These are phyloP conservation scores for Scaptomyza montana DNA, from an alignment of 1,140 invertebrate genomes.

Conservation along the genomic window DNA sequence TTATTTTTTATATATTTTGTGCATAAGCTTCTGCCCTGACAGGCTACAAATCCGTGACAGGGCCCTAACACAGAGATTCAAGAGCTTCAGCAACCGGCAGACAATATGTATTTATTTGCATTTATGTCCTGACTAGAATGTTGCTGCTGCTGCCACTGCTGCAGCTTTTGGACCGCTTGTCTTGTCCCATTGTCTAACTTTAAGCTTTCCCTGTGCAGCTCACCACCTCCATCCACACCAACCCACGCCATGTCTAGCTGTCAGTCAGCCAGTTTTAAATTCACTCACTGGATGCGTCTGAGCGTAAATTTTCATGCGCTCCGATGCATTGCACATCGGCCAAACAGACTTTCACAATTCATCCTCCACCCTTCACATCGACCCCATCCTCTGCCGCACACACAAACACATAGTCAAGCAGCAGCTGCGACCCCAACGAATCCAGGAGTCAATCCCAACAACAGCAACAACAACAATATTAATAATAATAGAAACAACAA, in stretches of 20 bases:
- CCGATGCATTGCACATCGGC: conserved; percentile 55
- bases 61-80: conserved; percentile 5
- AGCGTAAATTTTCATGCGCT: conserved; percentile 69
- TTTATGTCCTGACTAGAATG: conserved; percentile 54
- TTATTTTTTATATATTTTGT: neutral
- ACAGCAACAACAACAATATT: neutral
- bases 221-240: no score
- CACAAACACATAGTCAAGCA: conserved; percentile 2
- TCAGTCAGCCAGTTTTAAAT: conserved; percentile 54
- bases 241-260: conserved; percentile 23
- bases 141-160: conserved; percentile 11
- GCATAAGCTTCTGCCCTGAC: conserved; percentile 30
- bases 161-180: conserved; percentile 27
- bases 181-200: conserved; percentile 57
- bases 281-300: conserved; percentile 71
- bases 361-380: neutral
- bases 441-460: conserved; percentile 11
- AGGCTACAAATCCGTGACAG: conserved; percentile 47
- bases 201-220: conserved; percentile 50
- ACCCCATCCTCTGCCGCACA: neutral
- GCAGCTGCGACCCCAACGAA: conserved; percentile 7
- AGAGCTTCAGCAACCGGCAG: no score
- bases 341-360: conserved; percentile 60
- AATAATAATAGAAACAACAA: conserved; percentile 1
- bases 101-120: conserved; percentile 66